Conservation (phyloP, 2,888 invertebrate species). For the Hoplodrina ambigua region DNA sequence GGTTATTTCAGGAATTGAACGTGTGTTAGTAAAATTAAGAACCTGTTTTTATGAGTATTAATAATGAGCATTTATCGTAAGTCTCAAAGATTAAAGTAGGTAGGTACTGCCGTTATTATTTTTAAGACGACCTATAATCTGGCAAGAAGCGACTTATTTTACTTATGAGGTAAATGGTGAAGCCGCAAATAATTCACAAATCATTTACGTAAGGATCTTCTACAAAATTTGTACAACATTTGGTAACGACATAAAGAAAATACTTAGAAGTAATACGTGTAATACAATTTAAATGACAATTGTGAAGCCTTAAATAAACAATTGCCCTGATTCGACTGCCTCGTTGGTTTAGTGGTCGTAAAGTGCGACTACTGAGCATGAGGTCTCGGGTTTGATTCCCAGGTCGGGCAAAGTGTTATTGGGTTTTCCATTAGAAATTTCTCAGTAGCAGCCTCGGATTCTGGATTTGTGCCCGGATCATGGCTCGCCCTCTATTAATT, state of each 20-base stretch:
- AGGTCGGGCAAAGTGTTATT: too few relatives aligned
- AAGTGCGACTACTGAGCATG: too few relatives aligned
- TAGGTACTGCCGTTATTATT: conserved; percentile 34
- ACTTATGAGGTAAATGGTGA: conserved; percentile 17
- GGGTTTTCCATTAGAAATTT: too few relatives aligned
- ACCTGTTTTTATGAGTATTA: conserved; percentile 29
- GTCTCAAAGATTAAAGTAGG: conserved; percentile 35
- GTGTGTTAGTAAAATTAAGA: conserved; percentile 40
- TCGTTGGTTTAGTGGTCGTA: too few relatives aligned
- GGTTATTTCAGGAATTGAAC: conserved; percentile 33
- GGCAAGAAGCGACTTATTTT: conserved; percentile 10
- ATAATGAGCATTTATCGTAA: conserved; percentile 43
- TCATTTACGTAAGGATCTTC: neutral
- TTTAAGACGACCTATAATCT: conserved; percentile 46
- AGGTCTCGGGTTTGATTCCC: too few relatives aligned
- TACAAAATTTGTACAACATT: too few relatives aligned
- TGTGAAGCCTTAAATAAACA: neutral
- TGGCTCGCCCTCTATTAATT: too few relatives aligned
- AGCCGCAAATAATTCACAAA: conserved; percentile 12
- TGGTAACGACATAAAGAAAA: neutral
- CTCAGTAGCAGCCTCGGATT: too few relatives aligned
- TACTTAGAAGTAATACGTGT: neutral
- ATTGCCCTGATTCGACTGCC: too few relatives aligned
- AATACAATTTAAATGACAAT: conserved; percentile 20
- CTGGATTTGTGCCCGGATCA: too few relatives aligned